Percentiles rank a stretch among this genome's conserved stretches.
phyloP scores from a whole-genome alignment of 1,140 invertebrate species.

The Pachypsylla venusta region DNA sequence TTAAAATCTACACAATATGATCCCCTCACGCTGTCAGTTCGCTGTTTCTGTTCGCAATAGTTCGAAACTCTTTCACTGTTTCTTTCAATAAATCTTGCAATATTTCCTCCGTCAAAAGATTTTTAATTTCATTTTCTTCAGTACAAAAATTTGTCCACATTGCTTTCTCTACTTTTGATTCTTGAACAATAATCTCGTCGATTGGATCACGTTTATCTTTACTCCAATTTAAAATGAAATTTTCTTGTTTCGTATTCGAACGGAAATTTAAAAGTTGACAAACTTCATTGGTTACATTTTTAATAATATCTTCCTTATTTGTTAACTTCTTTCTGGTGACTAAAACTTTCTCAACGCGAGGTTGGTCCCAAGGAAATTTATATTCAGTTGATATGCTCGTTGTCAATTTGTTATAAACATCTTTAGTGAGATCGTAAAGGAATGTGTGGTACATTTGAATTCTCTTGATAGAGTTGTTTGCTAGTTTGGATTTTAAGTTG shows the following conservation, averaged over 20 bases:
- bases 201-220: background rate
- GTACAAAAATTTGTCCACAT: background rate
- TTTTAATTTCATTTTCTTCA: background rate
- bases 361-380: background rate
- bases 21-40: too few relatives aligned
- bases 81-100: background rate
- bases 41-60: background rate
- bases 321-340: too few relatives aligned
- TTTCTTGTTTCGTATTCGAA: background rate
- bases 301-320: too few relatives aligned
- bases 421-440: background rate
- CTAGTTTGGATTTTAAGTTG: too few relatives aligned
- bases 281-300: too few relatives aligned
- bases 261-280: background rate
- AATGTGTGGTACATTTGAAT: conserved; percentile 1
- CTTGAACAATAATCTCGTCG: conserved; percentile 2
- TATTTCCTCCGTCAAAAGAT: background rate
- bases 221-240: background rate
- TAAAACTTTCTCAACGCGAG: background rate
- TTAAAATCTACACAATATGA: too few relatives aligned
- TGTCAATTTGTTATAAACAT: background rate
- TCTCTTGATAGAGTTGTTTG: too few relatives aligned
- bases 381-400: background rate
- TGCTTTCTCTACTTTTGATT: background rate
- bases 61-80: background rate